Evolutionary conservation across 2,113 vertebrate genomes (phyloP), one percentile per base, ranked within the genome.

Genomic region (Acanthochromis polyacanthus): DNA sequence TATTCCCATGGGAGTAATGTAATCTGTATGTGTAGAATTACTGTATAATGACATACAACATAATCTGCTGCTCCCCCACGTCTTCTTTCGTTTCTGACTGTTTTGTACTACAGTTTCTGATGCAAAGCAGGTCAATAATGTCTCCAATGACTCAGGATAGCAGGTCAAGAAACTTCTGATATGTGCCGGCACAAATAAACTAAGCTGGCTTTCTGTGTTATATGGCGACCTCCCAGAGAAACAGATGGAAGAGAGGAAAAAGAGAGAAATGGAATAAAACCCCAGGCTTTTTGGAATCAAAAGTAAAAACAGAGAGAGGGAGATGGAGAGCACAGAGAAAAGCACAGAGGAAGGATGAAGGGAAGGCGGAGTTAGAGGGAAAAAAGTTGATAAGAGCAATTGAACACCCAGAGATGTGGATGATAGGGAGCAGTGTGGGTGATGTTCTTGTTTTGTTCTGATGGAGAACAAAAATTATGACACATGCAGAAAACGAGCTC

Each of bases 221-320:
- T 62, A 66, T 84, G 80, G 77, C 53, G 19, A 52, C 50, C 40
- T 65, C 81, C 88, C 84, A 86, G 55, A 73, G 51, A 81, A 57
- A 53, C 87, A 89, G 76, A 90, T 68, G 84, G 87, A 77, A 56
- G 38, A 48, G 62, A 68, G 52, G 32, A 46, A 17, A 28, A 83
- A 66, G 63, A 48, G 30, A 20, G 36, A 53, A 71, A 60, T 56
- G 89, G 89, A 89, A 91, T 16, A 83, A 73, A 77, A 71, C 86
- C 89, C 23, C 30, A 0, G 83, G 88, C 72, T 60, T n/a, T 77
- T 83, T 84, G 76, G 81, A 82, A 23, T 61, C 69, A 66, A 52
- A 75, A 38, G 61, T 15, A 4, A n/a, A 50, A 63, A 58, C 20
- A 25, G 4, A 11, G 12, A 56, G 28, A 66, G 30, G 70, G 19